phyloP scores from a whole-genome alignment of 2,888 invertebrate species.

The Drosophila testacea region DNA sequence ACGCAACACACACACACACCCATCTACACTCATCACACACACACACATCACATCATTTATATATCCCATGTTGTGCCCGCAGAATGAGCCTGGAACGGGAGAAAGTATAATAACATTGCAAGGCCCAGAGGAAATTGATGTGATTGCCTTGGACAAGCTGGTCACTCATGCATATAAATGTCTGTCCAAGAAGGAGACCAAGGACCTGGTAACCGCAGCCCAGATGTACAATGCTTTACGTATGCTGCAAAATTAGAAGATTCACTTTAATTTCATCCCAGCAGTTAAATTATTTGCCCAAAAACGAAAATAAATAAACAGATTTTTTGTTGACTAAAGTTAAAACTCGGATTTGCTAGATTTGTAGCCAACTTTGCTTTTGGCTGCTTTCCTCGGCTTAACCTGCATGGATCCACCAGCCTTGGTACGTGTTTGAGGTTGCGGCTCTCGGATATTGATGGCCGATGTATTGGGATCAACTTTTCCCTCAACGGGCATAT shows the following conservation, averaged over 20 bases:
- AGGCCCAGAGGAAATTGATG: conserved; percentile 81
- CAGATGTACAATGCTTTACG: conserved; percentile 86
- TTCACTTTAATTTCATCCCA: conserved; percentile 43
- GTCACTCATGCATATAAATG: conserved; percentile 84
- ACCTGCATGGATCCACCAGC: conserved; percentile 19
- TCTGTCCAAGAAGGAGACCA: conserved; percentile 83
- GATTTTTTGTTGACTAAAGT: background rate
- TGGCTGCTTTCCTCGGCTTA: background rate
- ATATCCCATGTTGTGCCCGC: background rate
- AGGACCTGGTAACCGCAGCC: conserved; percentile 85
- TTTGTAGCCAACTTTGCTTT: conserved; percentile 14
- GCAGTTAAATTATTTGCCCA: conserved; percentile 2
- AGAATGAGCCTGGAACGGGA: conserved; percentile 59
- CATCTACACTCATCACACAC: background rate
- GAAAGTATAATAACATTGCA: conserved; percentile 75
- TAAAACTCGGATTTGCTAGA: conserved; percentile 12
- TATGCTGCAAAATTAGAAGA: conserved; percentile 67
- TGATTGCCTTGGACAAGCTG: conserved; percentile 83
- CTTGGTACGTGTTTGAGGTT: conserved; percentile 2
- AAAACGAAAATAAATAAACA: conserved; percentile 11
- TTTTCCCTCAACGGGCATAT: conserved; percentile 57
- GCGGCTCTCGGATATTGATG: conserved; percentile 49
- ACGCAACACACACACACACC: background rate
- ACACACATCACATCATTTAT: background rate
- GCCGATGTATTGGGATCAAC: conserved; percentile 50